Percentiles rank a stretch among this genome's conserved stretches.
Conservation (phyloP, 2,797 vertebrate species). For the Decapterus maruadsi region DNA sequence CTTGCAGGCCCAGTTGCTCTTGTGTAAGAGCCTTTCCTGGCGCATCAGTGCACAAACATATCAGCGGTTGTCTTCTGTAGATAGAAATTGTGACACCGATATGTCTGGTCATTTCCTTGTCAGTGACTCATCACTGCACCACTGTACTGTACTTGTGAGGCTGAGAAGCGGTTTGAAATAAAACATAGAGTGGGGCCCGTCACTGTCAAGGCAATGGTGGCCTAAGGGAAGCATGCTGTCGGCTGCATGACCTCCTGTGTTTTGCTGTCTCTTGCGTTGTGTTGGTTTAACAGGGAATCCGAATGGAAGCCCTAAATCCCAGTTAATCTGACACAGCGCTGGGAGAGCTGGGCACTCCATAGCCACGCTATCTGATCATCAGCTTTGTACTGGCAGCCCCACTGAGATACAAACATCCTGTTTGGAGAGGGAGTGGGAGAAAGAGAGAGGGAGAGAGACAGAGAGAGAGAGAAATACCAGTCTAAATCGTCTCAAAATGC, state of each 20-base stretch:
- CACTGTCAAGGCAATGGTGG: slow-evolving; percentile 14
- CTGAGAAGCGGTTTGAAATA: slow-evolving; percentile 20
- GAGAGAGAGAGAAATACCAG: slow-evolving; percentile 35
- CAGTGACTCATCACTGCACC: not conserved
- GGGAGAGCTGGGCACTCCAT: slow-evolving; percentile 72
- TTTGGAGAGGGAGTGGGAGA: slow-evolving; percentile 67
- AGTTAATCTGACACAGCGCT: slow-evolving; percentile 80
- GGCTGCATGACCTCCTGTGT: slow-evolving; percentile 64
- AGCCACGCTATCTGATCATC: slow-evolving; percentile 81
- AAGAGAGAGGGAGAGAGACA: not conserved
- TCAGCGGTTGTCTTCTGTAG: slow-evolving; percentile 25
- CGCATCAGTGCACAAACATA: slow-evolving; percentile 27
- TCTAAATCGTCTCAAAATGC: slow-evolving; percentile 13
- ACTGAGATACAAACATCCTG: slow-evolving; percentile 86
- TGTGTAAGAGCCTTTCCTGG: slow-evolving; percentile 16
- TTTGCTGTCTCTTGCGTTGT: slow-evolving; percentile 64
- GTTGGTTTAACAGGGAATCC: slow-evolving; percentile 69
- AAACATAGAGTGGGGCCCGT: slow-evolving; percentile 14
- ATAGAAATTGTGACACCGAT: slow-evolving; percentile 24
- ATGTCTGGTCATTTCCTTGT: slow-evolving; percentile 21
- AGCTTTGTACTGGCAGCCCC: slow-evolving; percentile 72
- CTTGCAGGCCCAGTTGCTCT: slow-evolving; percentile 7
- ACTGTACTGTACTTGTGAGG: not conserved
- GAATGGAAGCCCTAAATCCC: slow-evolving; percentile 79
- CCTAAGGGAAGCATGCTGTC: slow-evolving; percentile 36